phyloP scores from a whole-genome alignment of 2,797 vertebrate species.

The Anguilla obscura region DNA sequence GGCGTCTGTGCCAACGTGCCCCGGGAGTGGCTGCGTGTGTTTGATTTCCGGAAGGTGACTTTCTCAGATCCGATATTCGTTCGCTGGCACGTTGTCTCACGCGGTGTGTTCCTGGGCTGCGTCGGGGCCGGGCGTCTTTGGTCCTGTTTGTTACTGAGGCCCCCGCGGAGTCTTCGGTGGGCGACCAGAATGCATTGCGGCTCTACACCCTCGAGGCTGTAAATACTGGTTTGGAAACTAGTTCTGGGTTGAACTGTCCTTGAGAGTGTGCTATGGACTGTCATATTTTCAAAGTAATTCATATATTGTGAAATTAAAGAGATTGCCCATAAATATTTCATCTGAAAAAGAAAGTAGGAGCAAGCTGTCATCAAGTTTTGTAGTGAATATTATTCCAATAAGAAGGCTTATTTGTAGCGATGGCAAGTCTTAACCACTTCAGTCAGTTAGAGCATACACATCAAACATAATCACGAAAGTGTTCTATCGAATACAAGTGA shows the following conservation, averaged over 20 bases:
- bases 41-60: not conserved
- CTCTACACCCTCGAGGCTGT: not conserved
- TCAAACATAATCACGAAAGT: not conserved
- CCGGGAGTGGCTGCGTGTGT: not conserved
- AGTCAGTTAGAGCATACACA: not conserved
- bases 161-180: not conserved
- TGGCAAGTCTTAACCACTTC: not conserved
- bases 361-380: conserved; percentile 40
- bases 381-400: conserved; percentile 30
- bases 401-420: not conserved
- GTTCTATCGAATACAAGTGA: conserved; percentile 11
- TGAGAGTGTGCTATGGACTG: not conserved
- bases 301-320: not conserved
- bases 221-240: not conserved
- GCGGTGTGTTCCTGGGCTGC: not conserved
- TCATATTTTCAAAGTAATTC: conserved; percentile 10
- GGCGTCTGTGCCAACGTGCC: not conserved
- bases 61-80: not conserved
- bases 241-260: not conserved
- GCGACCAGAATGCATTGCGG: not conserved
- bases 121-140: not conserved
- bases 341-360: not conserved
- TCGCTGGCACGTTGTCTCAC: not conserved
- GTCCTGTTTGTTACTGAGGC: not conserved
- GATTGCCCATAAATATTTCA: not conserved